These are phyloP conservation scores for Lordiphosa mommai DNA, from an alignment of 1,140 invertebrate genomes.

Conservation along the genomic window DNA sequence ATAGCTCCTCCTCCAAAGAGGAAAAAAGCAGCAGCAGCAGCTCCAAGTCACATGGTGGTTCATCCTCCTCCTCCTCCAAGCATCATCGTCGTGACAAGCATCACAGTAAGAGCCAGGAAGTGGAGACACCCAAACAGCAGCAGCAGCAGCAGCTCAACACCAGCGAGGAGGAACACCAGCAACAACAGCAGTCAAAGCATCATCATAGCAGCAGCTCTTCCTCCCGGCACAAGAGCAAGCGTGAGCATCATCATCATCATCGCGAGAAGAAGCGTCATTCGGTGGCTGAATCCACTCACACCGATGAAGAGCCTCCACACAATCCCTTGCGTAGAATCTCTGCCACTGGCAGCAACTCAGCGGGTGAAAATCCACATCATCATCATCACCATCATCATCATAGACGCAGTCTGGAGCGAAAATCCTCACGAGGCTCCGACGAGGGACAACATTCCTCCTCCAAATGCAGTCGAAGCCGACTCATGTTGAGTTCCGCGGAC, in stretches of 20 bases:
- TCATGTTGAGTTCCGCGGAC: conserved; percentile 79
- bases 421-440: conserved; percentile 42
- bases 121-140: conserved; percentile 11
- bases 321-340: conserved; percentile 59
- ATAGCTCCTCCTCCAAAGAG: conserved; percentile 29
- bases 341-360: conserved; percentile 41
- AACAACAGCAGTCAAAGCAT: conserved; percentile 28
- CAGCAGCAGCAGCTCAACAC: conserved; percentile 38
- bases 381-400: conserved; percentile 54
- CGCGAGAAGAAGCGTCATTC: conserved; percentile 74
- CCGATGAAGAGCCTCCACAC: conserved; percentile 61
- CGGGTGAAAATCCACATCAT: conserved; percentile 48
- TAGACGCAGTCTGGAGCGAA: conserved; percentile 55
- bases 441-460: conserved; percentile 45
- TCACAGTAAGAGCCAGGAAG: conserved; percentile 40
- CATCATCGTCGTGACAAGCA: conserved; percentile 55
- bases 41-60: conserved; percentile 39
- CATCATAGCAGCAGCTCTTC: conserved; percentile 54
- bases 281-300: conserved; percentile 63
- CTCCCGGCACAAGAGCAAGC: conserved; percentile 63
- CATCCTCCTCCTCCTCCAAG: conserved; percentile 48
- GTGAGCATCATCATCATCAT: conserved; percentile 70
- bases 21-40: conserved; percentile 36
- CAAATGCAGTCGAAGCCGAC: conserved; percentile 46
- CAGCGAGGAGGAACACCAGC: conserved; percentile 55